phyloP scores from a whole-genome alignment of 1,140 invertebrate genomes.

The Papilio dardanus region DNA sequence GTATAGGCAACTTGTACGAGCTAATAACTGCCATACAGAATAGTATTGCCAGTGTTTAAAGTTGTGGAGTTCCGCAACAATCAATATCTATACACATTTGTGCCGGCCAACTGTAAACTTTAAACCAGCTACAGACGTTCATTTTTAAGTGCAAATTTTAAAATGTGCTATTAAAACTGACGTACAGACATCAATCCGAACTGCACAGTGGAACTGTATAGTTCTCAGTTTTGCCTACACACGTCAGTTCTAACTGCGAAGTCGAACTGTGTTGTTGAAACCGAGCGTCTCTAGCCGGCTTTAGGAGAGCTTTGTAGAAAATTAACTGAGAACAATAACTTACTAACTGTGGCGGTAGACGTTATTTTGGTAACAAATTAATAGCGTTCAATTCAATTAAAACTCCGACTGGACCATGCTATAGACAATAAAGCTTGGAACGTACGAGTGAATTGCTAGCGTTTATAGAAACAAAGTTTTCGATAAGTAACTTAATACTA shows the following conservation, averaged over 20 bases:
- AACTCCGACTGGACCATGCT: neutral
- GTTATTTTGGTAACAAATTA: conserved; percentile 38
- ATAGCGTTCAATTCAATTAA: conserved; percentile 38
- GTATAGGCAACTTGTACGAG: conserved; percentile 29
- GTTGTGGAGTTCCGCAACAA: conserved; percentile 26
- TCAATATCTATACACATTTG: conserved; percentile 37
- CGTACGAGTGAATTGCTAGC: neutral
- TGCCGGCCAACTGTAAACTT: conserved; percentile 33
- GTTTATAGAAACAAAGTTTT: neutral
- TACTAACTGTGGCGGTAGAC: conserved; percentile 26
- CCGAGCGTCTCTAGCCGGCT: no score
- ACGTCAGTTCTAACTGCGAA: no score
- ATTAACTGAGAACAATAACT: conserved; percentile 36
- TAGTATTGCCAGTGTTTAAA: conserved; percentile 23
- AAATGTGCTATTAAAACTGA: no score
- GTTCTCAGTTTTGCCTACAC: no score
- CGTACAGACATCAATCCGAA: no score
- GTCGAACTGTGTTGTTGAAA: no score
- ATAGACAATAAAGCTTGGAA: conserved; percentile 24
- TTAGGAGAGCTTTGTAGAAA: conserved; percentile 30
- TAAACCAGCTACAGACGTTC: no score
- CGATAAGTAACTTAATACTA: neutral
- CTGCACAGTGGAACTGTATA: no score
- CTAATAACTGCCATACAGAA: conserved; percentile 22
- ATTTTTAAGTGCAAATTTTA: no score